Percentiles rank a stretch among this genome's conserved stretches.
These are phyloP conservation scores for Eustalomyia histrio DNA, from an alignment of 2,888 invertebrate species.

Conservation along the genomic window DNA sequence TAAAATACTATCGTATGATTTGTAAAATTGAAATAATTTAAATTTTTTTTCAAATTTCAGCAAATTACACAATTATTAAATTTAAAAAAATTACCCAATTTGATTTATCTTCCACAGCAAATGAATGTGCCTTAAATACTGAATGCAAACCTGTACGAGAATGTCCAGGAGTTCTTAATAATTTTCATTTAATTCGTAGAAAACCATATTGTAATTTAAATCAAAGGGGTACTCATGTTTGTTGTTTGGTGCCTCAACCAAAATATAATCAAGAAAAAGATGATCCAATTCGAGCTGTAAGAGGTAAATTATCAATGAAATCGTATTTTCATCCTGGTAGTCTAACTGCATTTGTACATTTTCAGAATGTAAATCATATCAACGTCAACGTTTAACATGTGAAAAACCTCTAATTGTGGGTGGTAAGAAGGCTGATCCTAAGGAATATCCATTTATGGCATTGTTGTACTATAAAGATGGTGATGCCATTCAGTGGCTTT, in stretches of 20 bases:
- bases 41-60: no score
- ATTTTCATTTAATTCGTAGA: conserved; percentile 20
- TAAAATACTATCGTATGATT: no score
- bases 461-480: conserved; percentile 64
- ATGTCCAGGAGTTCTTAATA: conserved; percentile 25
- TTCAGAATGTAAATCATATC: conserved; percentile 44
- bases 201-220: conserved; percentile 48
- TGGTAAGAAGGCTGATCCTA: conserved; percentile 67
- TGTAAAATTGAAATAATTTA: no score
- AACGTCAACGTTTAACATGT: conserved; percentile 13
- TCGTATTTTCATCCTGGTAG: no score
- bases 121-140: conserved; percentile 52
- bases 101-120: conserved; percentile 35
- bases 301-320: conserved; percentile 34
- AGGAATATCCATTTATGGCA: conserved; percentile 73
- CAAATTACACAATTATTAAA: no score
- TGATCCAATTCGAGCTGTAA: conserved; percentile 34
- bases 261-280: conserved; percentile 49
- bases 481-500: conserved; percentile 74
- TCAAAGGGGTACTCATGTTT: conserved; percentile 35
- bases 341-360: background rate
- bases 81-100: no score
- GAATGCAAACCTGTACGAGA: conserved; percentile 46
- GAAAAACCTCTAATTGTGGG: conserved; percentile 62
- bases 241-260: conserved; percentile 46